Evolutionary conservation across 2,888 invertebrate species (phyloP).

Genomic region (Drosophila helvetica): DNA sequence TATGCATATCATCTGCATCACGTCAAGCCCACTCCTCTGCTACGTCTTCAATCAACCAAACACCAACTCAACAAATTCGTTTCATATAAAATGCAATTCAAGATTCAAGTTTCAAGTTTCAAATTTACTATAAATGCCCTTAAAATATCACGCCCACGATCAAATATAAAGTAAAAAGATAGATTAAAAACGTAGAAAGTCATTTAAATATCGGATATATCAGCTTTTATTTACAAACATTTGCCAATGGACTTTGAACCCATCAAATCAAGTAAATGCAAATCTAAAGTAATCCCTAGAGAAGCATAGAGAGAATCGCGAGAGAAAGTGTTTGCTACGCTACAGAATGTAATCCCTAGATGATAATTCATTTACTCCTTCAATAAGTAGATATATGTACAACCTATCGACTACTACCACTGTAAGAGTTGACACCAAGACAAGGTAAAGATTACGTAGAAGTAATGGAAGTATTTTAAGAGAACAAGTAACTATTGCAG

Average conservation of each 20-base stretch:
- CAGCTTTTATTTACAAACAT: conserved; percentile 30
- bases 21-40: conserved; percentile 62
- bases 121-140: conserved; percentile 46
- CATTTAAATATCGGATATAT: conserved; percentile 14
- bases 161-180: conserved; percentile 34
- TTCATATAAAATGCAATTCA: no score
- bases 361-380: not conserved
- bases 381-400: conserved; percentile 8
- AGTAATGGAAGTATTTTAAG: conserved; percentile 10
- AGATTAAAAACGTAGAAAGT: conserved; percentile 15
- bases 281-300: conserved; percentile 1
- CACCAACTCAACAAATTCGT: not conserved
- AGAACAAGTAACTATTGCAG: conserved; percentile 67
- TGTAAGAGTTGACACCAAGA: conserved; percentile 74
- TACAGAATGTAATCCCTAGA: conserved; percentile 33
- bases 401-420: conserved; percentile 4
- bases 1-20: conserved; percentile 67
- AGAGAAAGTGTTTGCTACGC: conserved; percentile 71
- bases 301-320: conserved; percentile 11
- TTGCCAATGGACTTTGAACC: conserved; percentile 57
- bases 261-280: conserved; percentile 49
- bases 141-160: conserved; percentile 56
- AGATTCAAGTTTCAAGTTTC: conserved; percentile 12
- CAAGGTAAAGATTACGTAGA: conserved; percentile 5
- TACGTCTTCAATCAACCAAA: conserved; percentile 82